Evolutionary conservation across 2,113 vertebrate genomes (phyloP).

Genomic region (Gila orcuttii): DNA sequence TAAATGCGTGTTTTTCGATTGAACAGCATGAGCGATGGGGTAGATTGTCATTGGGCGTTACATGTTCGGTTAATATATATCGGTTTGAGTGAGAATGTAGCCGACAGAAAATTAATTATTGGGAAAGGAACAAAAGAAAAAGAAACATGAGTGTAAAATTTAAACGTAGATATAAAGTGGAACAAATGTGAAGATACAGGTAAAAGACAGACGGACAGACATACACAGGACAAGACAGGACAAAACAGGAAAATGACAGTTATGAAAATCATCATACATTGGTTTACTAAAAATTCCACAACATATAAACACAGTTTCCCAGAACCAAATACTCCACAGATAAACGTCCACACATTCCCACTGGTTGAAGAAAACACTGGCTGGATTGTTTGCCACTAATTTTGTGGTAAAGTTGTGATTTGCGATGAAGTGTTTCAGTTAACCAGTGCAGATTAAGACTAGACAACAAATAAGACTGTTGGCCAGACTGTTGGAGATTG

Average conservation of each 20-base stretch:
- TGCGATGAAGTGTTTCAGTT: constrained; percentile 68
- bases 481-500: constrained; percentile 60
- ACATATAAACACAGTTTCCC: constrained; percentile 65
- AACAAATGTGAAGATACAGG: constrained; percentile 56
- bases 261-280: constrained; percentile 75
- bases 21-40: not conserved
- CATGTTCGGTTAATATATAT: constrained; percentile 47
- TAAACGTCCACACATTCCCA: constrained; percentile 46
- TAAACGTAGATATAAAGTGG: constrained; percentile 26
- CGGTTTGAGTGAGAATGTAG: constrained; percentile 16
- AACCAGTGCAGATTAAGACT: constrained; percentile 50
- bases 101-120: constrained; percentile 24
- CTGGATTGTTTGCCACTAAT: not conserved
- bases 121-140: not conserved
- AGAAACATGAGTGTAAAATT: not conserved
- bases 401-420: not conserved
- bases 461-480: constrained; percentile 24
- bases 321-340: constrained; percentile 43
- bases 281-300: constrained; percentile 51
- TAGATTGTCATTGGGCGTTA: not conserved
- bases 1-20: not conserved
- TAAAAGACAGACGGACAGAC: constrained; percentile 58
- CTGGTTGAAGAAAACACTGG: constrained; percentile 73
- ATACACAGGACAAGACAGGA: constrained; percentile 73
- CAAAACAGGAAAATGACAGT: constrained; percentile 82